Conservation (phyloP, 37 sponge, comb jelly and placozoan species). For the Halisarca cf. caerulea region DNA sequence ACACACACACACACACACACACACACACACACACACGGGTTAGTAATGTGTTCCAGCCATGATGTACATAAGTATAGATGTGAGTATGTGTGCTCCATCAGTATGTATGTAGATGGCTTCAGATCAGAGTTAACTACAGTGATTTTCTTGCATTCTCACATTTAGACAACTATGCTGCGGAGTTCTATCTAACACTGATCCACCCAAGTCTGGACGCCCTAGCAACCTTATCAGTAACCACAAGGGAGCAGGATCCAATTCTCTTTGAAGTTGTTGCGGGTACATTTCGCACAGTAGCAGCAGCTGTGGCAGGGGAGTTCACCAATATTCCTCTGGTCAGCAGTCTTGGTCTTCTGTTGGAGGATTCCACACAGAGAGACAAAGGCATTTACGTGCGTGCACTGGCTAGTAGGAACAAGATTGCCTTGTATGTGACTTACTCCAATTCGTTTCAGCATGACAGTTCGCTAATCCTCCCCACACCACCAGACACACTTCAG, state of each 20-base stretch:
- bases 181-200: slow-evolving; percentile 2
- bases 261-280: not conserved
- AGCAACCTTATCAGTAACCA: not conserved
- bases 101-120: too few relatives aligned
- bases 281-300: not conserved
- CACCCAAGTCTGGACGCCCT: not conserved
- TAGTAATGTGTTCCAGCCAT: too few relatives aligned
- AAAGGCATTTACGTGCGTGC: not conserved
- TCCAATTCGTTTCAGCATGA: not conserved
- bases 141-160: not conserved
- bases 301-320: slow-evolving; percentile 6
- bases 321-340: not conserved
- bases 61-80: too few relatives aligned
- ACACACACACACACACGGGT: too few relatives aligned
- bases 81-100: too few relatives aligned
- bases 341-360: not conserved
- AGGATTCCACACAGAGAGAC: not conserved
- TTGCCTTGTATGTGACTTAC: not conserved
- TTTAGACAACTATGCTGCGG: not conserved
- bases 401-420: not conserved
- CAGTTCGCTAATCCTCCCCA: not conserved
- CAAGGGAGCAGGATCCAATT: slow-evolving; percentile 11
- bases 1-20: too few relatives aligned
- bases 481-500: not conserved
- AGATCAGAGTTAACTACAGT: too few relatives aligned